Percentiles rank a stretch among this genome's conserved stretches.
Conservation (phyloP, 92 coral and sea anemone genomes). For the Bergia puertoricense region DNA sequence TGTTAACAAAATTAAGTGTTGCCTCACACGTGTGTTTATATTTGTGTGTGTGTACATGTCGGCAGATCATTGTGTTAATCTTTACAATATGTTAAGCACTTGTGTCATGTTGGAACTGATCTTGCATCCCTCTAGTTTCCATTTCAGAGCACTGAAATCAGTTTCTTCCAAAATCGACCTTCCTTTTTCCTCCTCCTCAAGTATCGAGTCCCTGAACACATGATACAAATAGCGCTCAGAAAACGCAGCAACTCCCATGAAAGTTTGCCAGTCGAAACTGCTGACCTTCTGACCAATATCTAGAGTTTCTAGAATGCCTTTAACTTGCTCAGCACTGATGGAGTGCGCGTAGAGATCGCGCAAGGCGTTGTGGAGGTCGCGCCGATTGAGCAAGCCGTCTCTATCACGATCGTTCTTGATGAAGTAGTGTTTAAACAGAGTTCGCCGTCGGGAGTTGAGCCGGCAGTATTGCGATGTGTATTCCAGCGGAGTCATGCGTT, state of each 20-base stretch:
- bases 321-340: slow-evolving; percentile 72
- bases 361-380: slow-evolving; percentile 82
- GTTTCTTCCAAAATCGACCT: slow-evolving; percentile 89
- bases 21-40: too few relatives aligned
- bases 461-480: slow-evolving; percentile 85
- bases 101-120: slow-evolving; percentile 65
- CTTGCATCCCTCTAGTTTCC: slow-evolving; percentile 90
- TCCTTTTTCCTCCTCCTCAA: slow-evolving; percentile 60
- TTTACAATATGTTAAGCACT: slow-evolving; percentile 65
- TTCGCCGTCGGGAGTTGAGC: slow-evolving; percentile 74
- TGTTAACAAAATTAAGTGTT: too few relatives aligned
- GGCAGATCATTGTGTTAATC: neutral
- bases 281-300: slow-evolving; percentile 65
- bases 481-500: slow-evolving; percentile 76
- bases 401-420: slow-evolving; percentile 90
- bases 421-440: slow-evolving; percentile 85
- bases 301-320: slow-evolving; percentile 70
- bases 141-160: slow-evolving; percentile 88
- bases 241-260: slow-evolving; percentile 85
- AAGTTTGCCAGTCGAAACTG: slow-evolving; percentile 67
- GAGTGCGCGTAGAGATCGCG: slow-evolving; percentile 87
- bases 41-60: too few relatives aligned
- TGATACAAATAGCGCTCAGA: slow-evolving; percentile 88
- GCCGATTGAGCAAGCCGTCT: slow-evolving; percentile 78
- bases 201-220: slow-evolving; percentile 52